These are phyloP conservation scores for Phragmatobia fuliginosa DNA, from an alignment of 2,888 invertebrate species.

Conservation along the genomic window DNA sequence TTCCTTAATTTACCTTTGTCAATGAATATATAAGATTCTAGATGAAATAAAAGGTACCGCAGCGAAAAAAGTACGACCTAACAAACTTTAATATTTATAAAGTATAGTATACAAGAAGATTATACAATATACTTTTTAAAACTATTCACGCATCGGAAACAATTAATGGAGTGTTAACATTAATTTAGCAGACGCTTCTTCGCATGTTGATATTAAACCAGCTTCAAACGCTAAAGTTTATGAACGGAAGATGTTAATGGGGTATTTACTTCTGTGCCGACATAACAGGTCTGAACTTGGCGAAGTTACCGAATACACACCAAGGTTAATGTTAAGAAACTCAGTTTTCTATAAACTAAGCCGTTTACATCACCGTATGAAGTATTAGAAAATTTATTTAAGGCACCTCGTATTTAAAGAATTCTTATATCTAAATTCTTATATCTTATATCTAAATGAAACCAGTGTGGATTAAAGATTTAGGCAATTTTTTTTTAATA, in stretches of 20 bases:
- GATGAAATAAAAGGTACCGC: too few species aligned
- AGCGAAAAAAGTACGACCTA: too few species aligned
- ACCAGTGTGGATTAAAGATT: background rate
- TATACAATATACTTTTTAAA: background rate
- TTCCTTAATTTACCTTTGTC: too few species aligned
- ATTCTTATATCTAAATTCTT: background rate
- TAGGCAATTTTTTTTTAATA: too few species aligned
- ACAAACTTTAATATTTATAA: too few species aligned
- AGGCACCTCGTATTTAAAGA: background rate
- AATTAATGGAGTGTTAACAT: conserved; percentile 16
- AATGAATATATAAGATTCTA: too few species aligned
- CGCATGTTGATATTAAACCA: conserved; percentile 1
- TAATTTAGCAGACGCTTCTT: background rate
- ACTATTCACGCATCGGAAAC: conserved; percentile 10
- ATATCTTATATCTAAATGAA: background rate
- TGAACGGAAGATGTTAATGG: background rate
- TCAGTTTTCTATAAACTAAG: background rate
- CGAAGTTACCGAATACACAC: background rate
- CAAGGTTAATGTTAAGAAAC: background rate
- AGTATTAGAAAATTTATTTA: background rate
- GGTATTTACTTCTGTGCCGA: background rate
- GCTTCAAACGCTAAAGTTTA: conserved; percentile 12
- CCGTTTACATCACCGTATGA: background rate
- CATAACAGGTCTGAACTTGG: background rate
- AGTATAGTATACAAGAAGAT: background rate